Base-by-base conservation (phyloP, 2,888 invertebrate species). In the Ganaspis brasiliensis region DNA sequence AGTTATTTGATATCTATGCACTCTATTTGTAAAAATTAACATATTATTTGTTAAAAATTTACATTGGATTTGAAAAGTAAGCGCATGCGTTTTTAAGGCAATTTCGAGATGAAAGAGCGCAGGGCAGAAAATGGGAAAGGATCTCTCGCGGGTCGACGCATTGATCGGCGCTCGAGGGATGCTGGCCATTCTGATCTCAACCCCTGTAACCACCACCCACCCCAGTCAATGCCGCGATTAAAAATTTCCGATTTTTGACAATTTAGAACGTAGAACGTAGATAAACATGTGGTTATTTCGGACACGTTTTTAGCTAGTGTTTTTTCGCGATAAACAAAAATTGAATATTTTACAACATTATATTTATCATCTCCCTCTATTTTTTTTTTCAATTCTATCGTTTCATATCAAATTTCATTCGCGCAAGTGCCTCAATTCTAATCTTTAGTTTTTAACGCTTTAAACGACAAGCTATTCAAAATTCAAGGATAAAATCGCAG, bases 361-460 rank as follows among this genome's bases (percentile, higher is more conserved):
- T 35, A 6, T 35, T 35, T 35, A 6, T 35, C 35, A 35, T 35
- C 35, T 9, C 35, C 35, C 4, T 6, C 4, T 6, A 35, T 6
- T 6, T 35, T 9, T 35, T 35, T 35, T 35, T 63, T 63, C 75
- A 45, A 71, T 61, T 73, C 72, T 71, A 9, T 61, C n/a, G 61
- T 79, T 81, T 81, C 78, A 84, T 84, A n/a, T 5, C 5, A 79
- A 83, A 76, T 76, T 78, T 74, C 72, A 76, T 80, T 77, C 75
- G 83, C 77, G 81, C 81, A 83, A 86, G 86, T 84, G 86, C 85
- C 86, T 85, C 82, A 73, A 49, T 67, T 73, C n/a, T 31, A 57
- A 52, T 70, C 75, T 56, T 71, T 57, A 75, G 59, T 71, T 71
- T 71, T 52, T 57, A 72, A 56, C 57, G 19, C 31, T 71, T n/a